A percentile compares a stretch with the other conserved stretches of the same genome.
Evolutionary conservation across 2,797 vertebrate species (phyloP).

Genomic region (Pteronotus mesoamericanus): DNA sequence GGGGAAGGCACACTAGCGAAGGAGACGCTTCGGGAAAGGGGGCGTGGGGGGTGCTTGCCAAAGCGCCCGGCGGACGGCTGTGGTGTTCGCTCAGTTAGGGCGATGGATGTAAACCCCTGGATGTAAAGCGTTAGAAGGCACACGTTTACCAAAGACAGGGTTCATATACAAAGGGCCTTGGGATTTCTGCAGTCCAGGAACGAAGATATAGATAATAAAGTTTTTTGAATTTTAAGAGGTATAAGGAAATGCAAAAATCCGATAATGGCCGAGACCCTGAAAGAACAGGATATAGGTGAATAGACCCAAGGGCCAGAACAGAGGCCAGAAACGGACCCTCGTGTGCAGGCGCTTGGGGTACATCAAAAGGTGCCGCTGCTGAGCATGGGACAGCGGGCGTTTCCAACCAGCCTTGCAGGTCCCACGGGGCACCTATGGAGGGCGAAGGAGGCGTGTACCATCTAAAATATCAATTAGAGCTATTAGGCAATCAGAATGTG

Average conservation of each 20-base stretch:
- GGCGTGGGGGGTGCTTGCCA: too few relatives aligned
- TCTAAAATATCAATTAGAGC: not conserved
- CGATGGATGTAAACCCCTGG: too few relatives aligned
- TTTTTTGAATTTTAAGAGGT: not conserved
- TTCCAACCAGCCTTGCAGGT: not conserved
- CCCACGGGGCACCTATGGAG: accelerated
- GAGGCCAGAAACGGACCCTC: not conserved
- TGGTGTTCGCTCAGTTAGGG: too few relatives aligned
- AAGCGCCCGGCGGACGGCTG: not conserved
- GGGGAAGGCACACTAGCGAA: not conserved
- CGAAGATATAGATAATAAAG: not conserved
- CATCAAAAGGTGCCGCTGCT: too few relatives aligned
- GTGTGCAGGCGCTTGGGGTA: accelerated
- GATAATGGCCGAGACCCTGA: not conserved
- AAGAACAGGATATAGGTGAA: not conserved
- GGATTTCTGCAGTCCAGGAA: not conserved
- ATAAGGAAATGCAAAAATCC: not conserved
- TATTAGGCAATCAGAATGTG: not conserved
- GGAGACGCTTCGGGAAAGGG: too few relatives aligned
- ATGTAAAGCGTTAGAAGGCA: too few relatives aligned
- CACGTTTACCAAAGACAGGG: not conserved
- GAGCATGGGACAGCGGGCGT: not conserved
- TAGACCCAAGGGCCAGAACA: not conserved
- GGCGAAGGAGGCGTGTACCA: not conserved
- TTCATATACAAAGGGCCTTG: accelerated